These are phyloP conservation scores for Zygothrica quintamaculata DNA, from an alignment of 2,888 invertebrate genomes.

Conservation along the genomic window DNA sequence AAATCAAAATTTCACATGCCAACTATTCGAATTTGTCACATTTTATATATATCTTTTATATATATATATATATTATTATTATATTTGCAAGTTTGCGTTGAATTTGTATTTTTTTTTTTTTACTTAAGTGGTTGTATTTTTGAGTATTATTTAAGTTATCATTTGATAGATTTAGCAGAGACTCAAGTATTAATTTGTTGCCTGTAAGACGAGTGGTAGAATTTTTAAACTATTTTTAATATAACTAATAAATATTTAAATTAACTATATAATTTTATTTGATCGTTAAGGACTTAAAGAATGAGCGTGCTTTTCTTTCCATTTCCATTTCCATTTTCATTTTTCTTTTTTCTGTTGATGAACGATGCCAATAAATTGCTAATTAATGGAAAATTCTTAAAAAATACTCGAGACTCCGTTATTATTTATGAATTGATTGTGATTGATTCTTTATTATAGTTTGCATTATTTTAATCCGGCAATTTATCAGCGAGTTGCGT, in stretches of 20 bases:
- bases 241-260: too few relatives aligned
- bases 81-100: conserved; percentile 61
- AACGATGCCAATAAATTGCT: conserved; percentile 26
- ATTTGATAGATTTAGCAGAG: conserved; percentile 51
- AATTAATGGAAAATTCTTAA: conserved; percentile 38
- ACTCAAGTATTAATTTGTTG: conserved; percentile 72
- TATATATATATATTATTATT: conserved; percentile 23
- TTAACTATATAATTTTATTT: conserved; percentile 8
- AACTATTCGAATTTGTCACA: conserved; percentile 54
- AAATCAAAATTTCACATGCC: conserved; percentile 44
- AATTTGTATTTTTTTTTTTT: conserved; percentile 21
- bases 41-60: conserved; percentile 26
- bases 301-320: conserved; percentile 19
- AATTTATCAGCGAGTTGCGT: background rate
- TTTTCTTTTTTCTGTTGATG: too few relatives aligned
- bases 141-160: conserved; percentile 66
- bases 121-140: conserved; percentile 62
- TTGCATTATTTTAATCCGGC: conserved; percentile 42
- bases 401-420: conserved; percentile 76
- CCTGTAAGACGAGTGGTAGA: too few relatives aligned
- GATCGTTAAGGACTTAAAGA: conserved; percentile 11
- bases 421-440: conserved; percentile 55
- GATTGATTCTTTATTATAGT: conserved; percentile 53
- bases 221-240: too few relatives aligned
- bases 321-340: conserved; percentile 4